phyloP scores from a whole-genome alignment of 2,888 invertebrate genomes.

The Nephrotoma flavescens region DNA sequence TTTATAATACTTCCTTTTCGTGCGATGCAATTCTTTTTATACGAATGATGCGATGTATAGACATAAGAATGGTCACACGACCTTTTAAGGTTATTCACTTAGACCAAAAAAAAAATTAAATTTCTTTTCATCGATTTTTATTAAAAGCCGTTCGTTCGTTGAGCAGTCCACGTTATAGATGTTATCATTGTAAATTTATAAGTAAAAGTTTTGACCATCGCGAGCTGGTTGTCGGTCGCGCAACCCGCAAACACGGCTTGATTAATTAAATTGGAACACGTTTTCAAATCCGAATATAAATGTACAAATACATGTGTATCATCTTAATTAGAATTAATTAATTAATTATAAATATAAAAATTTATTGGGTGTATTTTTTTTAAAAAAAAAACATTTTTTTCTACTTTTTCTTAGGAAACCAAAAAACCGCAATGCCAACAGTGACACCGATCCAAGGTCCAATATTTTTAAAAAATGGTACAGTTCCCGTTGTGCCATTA shows the following conservation, averaged over 20 bases:
- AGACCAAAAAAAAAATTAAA: neutral
- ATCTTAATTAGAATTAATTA: neutral
- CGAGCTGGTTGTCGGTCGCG: too few species aligned
- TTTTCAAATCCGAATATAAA: neutral
- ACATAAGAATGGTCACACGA: neutral
- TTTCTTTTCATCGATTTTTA: neutral
- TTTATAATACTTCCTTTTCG: neutral
- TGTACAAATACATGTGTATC: neutral
- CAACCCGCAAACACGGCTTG: neutral
- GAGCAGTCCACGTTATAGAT: neutral
- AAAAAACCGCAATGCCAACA: slow-evolving; percentile 38
- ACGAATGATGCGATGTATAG: too few species aligned
- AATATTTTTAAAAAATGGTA: slow-evolving; percentile 71
- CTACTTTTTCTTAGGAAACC: slow-evolving; percentile 24
- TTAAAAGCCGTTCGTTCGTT: neutral
- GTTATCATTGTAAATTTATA: neutral
- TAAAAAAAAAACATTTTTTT: neutral
- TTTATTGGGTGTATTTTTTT: neutral
- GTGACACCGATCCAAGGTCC: slow-evolving; percentile 80
- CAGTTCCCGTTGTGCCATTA: slow-evolving; percentile 73
- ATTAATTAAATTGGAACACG: neutral
- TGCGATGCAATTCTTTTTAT: neutral
- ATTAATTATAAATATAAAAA: neutral
- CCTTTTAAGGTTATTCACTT: neutral
- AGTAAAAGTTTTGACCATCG: too few species aligned